Evolutionary conservation across 2,113 vertebrate species (phyloP).

Genomic region (Ancistrus triradiatus): DNA sequence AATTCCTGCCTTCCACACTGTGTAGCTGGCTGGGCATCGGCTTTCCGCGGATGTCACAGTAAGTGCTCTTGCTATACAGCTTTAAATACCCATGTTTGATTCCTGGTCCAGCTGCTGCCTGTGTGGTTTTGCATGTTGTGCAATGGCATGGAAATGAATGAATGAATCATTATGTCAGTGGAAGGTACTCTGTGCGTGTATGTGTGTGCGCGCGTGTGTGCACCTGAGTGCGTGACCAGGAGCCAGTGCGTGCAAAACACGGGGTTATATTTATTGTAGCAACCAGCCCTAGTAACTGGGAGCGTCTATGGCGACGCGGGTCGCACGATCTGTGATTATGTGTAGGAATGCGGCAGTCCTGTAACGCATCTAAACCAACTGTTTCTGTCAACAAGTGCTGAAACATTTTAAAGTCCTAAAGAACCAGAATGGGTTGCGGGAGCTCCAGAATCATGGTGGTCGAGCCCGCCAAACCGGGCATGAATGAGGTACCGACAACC

Average conservation of each 20-base stretch:
- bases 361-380: conserved; percentile 1
- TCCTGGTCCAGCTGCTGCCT: too few relatives aligned
- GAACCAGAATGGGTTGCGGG: conserved; percentile 64
- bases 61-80: too few relatives aligned
- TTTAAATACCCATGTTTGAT: too few relatives aligned
- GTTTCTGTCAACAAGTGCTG: not conserved
- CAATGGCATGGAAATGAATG: too few relatives aligned
- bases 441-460: conserved; percentile 56
- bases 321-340: conserved; percentile 17
- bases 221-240: conserved; percentile 8
- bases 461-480: conserved; percentile 42
- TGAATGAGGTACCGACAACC: conserved; percentile 52
- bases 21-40: too few relatives aligned
- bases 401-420: not conserved
- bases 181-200: not conserved
- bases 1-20: too few relatives aligned
- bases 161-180: too few relatives aligned
- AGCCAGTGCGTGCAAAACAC: conserved; percentile 4
- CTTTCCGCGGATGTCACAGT: too few relatives aligned
- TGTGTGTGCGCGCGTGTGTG: not conserved
- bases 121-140: too few relatives aligned
- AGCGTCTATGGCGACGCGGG: conserved; percentile 51
- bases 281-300: conserved; percentile 65
- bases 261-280: conserved; percentile 71
- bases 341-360: conserved; percentile 56